Evolutionary conservation across 2,797 vertebrate species (phyloP), one percentile per base, ranked within the genome.

Genomic region (Rhynchotus rufescens): DNA sequence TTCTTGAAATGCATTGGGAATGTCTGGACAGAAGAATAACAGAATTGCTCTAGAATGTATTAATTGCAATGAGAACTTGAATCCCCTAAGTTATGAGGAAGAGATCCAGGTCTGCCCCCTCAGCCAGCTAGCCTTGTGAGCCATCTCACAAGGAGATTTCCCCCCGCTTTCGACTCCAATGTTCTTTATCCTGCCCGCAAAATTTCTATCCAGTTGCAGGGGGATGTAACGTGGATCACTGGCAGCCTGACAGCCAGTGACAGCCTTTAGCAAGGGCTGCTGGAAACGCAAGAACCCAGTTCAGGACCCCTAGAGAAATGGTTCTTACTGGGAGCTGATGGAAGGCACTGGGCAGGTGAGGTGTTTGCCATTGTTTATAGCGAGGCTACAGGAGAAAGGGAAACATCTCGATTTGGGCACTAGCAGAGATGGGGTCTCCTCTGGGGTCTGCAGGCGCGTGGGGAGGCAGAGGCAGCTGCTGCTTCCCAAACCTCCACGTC

Each of bases 201-300:
- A 93, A 95, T 93, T 90, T 90, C 81, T 90, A 94, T 81, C 84
- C 1, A 13, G 76, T 69, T 79, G 84, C 91, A 96, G 38, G 44
- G 86, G 80, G 85, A 56, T 0, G 0, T 73, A 95, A 88, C 90
- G 82, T 91, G 93, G 90, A 82, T 92, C 84, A 94, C 40, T 12
- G 10, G 25, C 78, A 92, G 91, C 59, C 71, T 73, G 77, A 59
- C 38, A 79, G 93, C 51, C 73, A 84, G 52, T 0, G 10, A 54
- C 52, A 93, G 47, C 38, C 75, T 77, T 73, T 89, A 66, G 71
- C 21, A 26, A 77, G 82, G 78, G 82, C 85, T 91, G 86, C 56
- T 66, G 85, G 51, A 19, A 68, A 72, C 2, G 60, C 38, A 80
- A 62, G 34, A n/a, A 78, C 73, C 69, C 59, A 23, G 75, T 74